These are phyloP conservation scores for Aldrovandia affinis DNA, from an alignment of 2,797 vertebrate genomes.

Conservation along the genomic window DNA sequence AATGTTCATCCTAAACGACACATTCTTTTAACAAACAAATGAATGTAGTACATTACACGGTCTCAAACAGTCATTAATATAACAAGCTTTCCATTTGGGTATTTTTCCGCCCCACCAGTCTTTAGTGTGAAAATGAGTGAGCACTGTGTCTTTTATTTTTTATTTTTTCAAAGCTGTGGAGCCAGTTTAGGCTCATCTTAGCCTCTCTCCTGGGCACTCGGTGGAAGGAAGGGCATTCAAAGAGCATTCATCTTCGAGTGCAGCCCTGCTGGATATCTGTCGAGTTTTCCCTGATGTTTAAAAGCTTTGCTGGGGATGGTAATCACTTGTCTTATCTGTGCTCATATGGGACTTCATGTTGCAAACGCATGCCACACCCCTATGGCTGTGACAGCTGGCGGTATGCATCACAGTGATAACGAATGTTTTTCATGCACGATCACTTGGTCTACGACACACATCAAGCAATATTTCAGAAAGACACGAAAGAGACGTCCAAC, in stretches of 20 bases:
- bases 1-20: too few relatives aligned
- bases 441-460: too few relatives aligned
- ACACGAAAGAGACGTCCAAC: too few relatives aligned
- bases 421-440: too few relatives aligned
- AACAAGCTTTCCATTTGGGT: not conserved
- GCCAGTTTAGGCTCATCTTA: not conserved
- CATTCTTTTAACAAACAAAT: not conserved
- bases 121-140: constrained; percentile 3
- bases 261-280: constrained; percentile 6
- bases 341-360: not conserved
- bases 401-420: not conserved
- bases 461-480: too few relatives aligned
- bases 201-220: not conserved
- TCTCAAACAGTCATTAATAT: not conserved
- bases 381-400: not conserved
- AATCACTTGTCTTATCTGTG: not conserved
- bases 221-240: not conserved
- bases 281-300: not conserved
- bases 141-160: too few relatives aligned
- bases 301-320: not conserved
- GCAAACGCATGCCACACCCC: not conserved
- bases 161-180: not conserved
- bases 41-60: not conserved
- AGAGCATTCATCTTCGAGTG: not conserved
- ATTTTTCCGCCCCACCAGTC: not conserved